Base-by-base conservation (phyloP, 2,888 invertebrate genomes). In the Ophraella communa region DNA sequence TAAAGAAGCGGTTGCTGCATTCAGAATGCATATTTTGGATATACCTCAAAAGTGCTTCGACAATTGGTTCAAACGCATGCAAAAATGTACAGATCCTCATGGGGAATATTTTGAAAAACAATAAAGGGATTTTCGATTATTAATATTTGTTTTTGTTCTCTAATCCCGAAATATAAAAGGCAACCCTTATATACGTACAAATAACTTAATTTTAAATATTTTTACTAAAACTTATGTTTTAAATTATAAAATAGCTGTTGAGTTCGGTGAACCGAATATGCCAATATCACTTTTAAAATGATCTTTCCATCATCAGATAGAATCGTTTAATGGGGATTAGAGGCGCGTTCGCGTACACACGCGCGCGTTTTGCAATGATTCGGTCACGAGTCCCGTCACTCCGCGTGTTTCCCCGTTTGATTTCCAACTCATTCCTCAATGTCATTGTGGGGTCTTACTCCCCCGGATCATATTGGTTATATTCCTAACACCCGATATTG, bases 401-500 rank as follows among this genome's bases (percentile, higher is more conserved):
- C 68, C 59, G n/a, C n/a, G 60, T 11, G 58, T 59, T 56, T 69
- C 65, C 65, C 63, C 65, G 63, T 63, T 55, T 35, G 51, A 62
- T 56, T 39, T 60, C 60, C 54, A 65, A 61, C 65, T 71, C 74
- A 74, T 75, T 74, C 71, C 70, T 76, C 75, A 74, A 67, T 73
- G 75, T 76, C 75, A 75, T 21, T 17, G n/a, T 20, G 67, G 69
- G 71, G 70, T 72, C 67, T 76, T 71, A 59, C 70, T 73, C 72
- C 75, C 71, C 71, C 71, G 77, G 75, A 78, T 78, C 77, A 78
- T 79, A 79, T 79, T 78, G 79, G 78, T 77, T 78, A 76, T 78
- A 77, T 71, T 78, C 74, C 78, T 77, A 78, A 78, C 79, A 77
- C 78, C 78, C 77, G 78, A 79, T 79, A 79, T 78, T 78, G 79